These are phyloP conservation scores for Stylophora pistillata DNA, from an alignment of 64 coral and sea anemone genomes.

Conservation along the genomic window DNA sequence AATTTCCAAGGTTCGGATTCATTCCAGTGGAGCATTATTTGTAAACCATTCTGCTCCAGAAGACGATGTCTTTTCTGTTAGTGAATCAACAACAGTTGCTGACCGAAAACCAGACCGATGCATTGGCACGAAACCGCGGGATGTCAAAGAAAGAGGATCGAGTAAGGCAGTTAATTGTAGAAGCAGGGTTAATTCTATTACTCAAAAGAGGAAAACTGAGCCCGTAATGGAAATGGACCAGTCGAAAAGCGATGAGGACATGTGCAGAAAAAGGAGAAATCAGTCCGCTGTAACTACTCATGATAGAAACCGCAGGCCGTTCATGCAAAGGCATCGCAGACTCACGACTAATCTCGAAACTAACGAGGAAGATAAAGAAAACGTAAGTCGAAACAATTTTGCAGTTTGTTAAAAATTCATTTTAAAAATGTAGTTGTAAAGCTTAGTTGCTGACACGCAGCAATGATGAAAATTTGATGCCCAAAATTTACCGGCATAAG, in stretches of 20 bases:
- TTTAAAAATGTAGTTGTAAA: too few relatives aligned
- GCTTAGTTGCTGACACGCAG: too few relatives aligned
- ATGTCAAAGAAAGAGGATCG: background rate
- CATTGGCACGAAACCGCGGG: background rate
- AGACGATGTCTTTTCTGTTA: conserved; percentile 16
- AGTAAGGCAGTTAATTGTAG: background rate
- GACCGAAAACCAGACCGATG: background rate
- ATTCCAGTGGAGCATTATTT: background rate
- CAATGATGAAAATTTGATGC: too few relatives aligned
- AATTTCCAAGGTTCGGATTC: background rate
- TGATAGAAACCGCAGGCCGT: background rate
- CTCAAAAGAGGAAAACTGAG: background rate
- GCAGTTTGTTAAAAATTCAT: too few relatives aligned
- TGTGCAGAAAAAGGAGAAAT: background rate
- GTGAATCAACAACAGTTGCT: conserved; percentile 7
- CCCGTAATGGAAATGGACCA: background rate
- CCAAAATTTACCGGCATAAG: too few relatives aligned
- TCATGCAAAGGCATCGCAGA: background rate
- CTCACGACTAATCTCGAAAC: background rate
- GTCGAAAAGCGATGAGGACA: background rate
- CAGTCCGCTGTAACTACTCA: background rate
- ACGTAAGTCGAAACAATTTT: background rate
- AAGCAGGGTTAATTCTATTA: background rate
- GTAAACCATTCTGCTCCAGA: background rate
- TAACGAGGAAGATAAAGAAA: background rate